A percentile compares a stretch with the other conserved stretches of the same genome.
These are phyloP conservation scores for Calcarius ornatus DNA, from an alignment of 2,113 vertebrate species.

Conservation along the genomic window DNA sequence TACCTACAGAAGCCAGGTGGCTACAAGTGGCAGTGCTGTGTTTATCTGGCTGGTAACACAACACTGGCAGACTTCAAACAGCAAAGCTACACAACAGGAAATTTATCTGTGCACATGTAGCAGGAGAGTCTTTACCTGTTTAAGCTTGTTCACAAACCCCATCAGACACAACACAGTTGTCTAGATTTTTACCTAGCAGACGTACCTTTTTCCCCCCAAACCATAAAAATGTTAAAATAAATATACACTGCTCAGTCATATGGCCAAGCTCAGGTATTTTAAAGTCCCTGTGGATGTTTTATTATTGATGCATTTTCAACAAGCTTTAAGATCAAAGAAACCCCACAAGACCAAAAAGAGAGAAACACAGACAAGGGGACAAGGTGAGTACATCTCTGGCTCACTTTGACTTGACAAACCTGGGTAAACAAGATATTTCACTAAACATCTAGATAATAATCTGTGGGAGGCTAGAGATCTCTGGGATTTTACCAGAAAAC, in stretches of 20 bases:
- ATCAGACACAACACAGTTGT: not conserved
- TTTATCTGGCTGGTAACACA: not conserved
- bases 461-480: not conserved
- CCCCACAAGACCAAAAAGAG: not conserved
- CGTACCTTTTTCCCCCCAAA: not conserved
- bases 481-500: not conserved
- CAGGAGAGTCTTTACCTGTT: not conserved
- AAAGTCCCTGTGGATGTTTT: not conserved
- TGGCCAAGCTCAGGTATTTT: not conserved
- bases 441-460: not conserved
- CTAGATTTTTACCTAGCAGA: not conserved
- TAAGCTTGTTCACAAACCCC: not conserved
- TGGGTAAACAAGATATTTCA: not conserved
- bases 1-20: not conserved
- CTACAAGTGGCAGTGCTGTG: not conserved
- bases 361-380: not conserved
- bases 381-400: not conserved
- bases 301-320: not conserved
- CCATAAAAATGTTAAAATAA: not conserved
- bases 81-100: not conserved
- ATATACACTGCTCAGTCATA: not conserved
- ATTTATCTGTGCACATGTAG: not conserved
- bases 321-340: not conserved
- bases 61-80: not conserved
- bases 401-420: not conserved